Percentiles rank a stretch among this genome's conserved stretches.
Evolutionary conservation across 30 jellyfish, hydroid and myxozoan species (phyloP).

Genomic region (Phacellophora camtschatica): DNA sequence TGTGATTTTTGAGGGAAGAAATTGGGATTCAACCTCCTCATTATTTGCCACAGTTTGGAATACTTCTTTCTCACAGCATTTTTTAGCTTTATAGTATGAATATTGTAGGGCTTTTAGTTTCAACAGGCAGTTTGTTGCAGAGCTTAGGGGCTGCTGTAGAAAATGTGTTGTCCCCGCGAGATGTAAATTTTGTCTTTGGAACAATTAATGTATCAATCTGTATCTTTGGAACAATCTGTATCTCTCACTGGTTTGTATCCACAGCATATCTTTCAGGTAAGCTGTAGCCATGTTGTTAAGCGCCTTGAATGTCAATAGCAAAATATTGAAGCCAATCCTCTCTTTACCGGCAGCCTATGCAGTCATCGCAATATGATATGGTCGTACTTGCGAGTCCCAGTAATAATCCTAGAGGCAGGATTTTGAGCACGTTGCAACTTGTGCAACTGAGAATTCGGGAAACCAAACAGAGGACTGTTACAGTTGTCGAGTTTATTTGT

Average conservation of each 20-base stretch:
- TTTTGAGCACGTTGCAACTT: slow-evolving; percentile 48
- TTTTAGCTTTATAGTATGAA: no score
- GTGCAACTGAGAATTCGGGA: slow-evolving; percentile 2
- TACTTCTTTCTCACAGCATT: no score
- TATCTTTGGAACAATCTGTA: not conserved
- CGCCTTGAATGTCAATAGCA: slow-evolving; percentile 37
- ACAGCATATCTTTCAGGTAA: not conserved
- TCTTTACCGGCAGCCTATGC: slow-evolving; percentile 70
- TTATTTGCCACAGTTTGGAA: no score
- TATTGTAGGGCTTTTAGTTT: no score
- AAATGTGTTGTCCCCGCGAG: slow-evolving; percentile 9
- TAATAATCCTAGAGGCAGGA: slow-evolving; percentile 41
- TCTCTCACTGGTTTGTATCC: slow-evolving; percentile 2
- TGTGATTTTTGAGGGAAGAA: no score
- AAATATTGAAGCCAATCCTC: slow-evolving; percentile 46
- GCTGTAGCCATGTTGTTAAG: no score
- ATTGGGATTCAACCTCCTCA: no score
- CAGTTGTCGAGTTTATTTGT: slow-evolving; percentile 17
- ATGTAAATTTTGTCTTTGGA: slow-evolving; percentile 17
- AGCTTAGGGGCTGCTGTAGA: slow-evolving; percentile 16
- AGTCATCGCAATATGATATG: slow-evolving; percentile 25
- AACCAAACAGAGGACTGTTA: slow-evolving; percentile 30
- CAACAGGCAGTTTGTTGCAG: no score
- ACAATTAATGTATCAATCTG: not conserved
- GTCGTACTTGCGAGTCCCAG: not conserved